phyloP scores from a whole-genome alignment of 2,797 vertebrate genomes.

The Alauda arvensis region DNA sequence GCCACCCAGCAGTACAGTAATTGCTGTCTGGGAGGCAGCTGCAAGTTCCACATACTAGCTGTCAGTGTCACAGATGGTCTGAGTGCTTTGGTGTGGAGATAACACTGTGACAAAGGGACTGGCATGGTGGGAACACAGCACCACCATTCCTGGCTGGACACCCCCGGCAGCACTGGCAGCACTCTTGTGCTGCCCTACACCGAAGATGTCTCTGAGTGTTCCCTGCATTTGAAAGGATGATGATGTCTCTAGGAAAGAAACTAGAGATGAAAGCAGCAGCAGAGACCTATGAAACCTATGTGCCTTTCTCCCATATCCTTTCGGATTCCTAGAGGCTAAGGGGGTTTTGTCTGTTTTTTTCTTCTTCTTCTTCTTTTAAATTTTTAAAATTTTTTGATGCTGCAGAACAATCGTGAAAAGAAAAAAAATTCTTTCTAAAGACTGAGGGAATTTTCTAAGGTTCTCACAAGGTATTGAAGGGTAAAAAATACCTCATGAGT shows the following conservation, averaged over 20 bases:
- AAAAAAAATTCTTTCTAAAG: background rate
- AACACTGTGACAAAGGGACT: constrained; percentile 42
- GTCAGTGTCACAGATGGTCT: constrained; percentile 52
- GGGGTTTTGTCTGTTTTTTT: accelerated
- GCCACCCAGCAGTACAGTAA: background rate
- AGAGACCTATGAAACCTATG: background rate
- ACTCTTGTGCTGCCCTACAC: background rate
- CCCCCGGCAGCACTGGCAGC: background rate
- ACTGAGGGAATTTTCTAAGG: background rate
- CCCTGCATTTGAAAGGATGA: background rate
- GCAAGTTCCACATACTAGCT: constrained; percentile 33
- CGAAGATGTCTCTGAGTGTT: background rate
- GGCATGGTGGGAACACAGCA: constrained; percentile 4
- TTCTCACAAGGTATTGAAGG: background rate
- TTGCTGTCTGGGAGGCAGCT: constrained; percentile 26
- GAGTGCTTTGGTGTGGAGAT: constrained; percentile 21
- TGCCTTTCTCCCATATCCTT: background rate
- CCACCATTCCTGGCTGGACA: background rate
- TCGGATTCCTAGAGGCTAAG: background rate
- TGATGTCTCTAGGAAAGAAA: background rate
- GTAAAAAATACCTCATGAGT: background rate
- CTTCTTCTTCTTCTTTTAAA: accelerated
- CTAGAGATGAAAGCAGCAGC: background rate
- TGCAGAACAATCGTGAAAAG: background rate
- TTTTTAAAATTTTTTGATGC: background rate